Percentiles rank a stretch among this genome's conserved stretches.
These are phyloP conservation scores for Balaenoptera acutorostrata DNA, from an alignment of 2,113 vertebrate genomes.

Conservation along the genomic window DNA sequence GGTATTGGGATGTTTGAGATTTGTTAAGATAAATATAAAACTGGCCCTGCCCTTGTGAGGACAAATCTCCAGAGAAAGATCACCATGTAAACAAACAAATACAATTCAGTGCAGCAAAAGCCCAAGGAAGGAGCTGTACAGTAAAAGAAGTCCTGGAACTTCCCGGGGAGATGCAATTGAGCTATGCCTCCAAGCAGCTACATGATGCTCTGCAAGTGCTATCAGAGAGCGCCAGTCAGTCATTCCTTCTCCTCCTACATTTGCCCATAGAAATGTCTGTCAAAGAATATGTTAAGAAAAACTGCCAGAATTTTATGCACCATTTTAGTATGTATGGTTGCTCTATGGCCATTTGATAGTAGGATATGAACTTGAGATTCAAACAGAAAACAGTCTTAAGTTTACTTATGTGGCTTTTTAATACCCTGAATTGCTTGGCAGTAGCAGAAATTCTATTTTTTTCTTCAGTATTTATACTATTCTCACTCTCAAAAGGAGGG, in stretches of 20 bases:
- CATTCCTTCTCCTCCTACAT: background rate
- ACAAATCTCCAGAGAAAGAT: background rate
- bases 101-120: background rate
- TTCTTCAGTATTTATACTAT: slow-evolving; percentile 2
- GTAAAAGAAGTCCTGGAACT: background rate
- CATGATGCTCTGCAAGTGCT: background rate
- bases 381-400: background rate
- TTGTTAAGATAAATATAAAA: background rate
- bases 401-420: background rate
- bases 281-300: background rate
- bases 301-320: background rate
- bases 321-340: background rate
- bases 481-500: background rate
- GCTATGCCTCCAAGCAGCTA: background rate
- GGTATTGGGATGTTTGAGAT: background rate
- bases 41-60: background rate
- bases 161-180: background rate
- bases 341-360: background rate
- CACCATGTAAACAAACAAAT: background rate
- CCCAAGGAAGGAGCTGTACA: background rate
- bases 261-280: background rate
- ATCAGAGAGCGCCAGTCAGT: background rate
- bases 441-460: background rate
- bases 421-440: background rate
- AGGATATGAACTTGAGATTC: background rate